These are phyloP conservation scores for Brachionus angularis DNA, from an alignment of 1,140 invertebrate genomes.

Conservation along the genomic window DNA sequence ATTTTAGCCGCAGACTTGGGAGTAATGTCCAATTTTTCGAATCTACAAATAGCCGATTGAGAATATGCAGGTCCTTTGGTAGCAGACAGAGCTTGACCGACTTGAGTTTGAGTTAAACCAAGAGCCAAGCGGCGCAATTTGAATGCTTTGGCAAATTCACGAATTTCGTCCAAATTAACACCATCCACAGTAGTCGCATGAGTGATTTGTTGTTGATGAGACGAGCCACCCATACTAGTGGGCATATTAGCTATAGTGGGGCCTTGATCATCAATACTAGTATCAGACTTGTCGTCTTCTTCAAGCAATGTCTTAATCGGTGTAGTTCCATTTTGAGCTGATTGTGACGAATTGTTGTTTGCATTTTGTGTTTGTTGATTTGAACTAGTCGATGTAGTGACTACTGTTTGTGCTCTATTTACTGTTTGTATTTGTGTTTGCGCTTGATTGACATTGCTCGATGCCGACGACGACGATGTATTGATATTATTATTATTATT, in stretches of 20 bases:
- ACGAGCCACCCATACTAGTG: not conserved
- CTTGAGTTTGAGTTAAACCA: conserved; percentile 89
- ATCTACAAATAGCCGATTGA: conserved; percentile 98
- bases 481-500: too few species aligned
- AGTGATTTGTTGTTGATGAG: not conserved
- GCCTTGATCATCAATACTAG: conserved; percentile 16
- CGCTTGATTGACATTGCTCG: not conserved
- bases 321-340: conserved; percentile 36
- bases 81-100: conserved; percentile 77
- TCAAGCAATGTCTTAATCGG: conserved; percentile 37
- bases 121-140: conserved; percentile 84
- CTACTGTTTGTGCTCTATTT: not conserved
- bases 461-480: not conserved
- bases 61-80: conserved; percentile 95
- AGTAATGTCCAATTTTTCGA: conserved; percentile 98
- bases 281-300: conserved; percentile 25
- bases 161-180: conserved; percentile 92
- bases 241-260: conserved; percentile 29
- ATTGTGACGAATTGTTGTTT: too few species aligned
- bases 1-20: conserved; percentile 98
- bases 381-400: not conserved
- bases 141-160: conserved; percentile 95
- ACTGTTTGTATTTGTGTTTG: not conserved
- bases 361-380: not conserved
- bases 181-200: conserved; percentile 79